These are phyloP conservation scores for Nemapogon koenigi DNA, from an alignment of 2,888 invertebrate species.

Conservation along the genomic window DNA sequence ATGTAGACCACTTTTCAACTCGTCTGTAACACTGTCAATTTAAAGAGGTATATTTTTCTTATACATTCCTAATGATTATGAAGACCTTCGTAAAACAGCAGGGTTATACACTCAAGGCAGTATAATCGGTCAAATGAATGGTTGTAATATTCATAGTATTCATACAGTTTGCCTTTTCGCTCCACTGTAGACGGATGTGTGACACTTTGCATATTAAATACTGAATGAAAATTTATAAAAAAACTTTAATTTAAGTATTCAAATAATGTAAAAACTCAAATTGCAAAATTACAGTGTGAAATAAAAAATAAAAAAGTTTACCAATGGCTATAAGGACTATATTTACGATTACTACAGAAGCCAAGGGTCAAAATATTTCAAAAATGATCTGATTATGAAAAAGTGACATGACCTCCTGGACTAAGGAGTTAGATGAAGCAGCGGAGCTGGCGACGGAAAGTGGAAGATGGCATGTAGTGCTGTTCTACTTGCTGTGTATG, in stretches of 20 bases:
- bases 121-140: neutral
- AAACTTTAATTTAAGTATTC: too few relatives aligned
- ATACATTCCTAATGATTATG: too few relatives aligned
- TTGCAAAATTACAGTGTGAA: neutral
- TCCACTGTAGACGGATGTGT: neutral
- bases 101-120: neutral
- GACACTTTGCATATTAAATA: neutral
- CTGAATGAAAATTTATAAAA: neutral
- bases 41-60: too few relatives aligned
- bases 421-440: slow-evolving; percentile 63
- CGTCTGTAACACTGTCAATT: too few relatives aligned
- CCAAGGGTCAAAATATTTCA: too few relatives aligned
- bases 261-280: neutral
- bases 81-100: too few relatives aligned
- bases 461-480: slow-evolving; percentile 69
- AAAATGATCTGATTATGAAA: too few relatives aligned
- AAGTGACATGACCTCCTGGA: slow-evolving; percentile 28
- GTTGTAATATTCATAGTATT: neutral
- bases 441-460: slow-evolving; percentile 66
- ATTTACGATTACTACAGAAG: too few relatives aligned
- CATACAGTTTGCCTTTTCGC: neutral
- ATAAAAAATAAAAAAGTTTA: slow-evolving; percentile 1
- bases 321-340: neutral
- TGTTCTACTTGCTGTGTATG: slow-evolving; percentile 69
- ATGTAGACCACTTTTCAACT: too few relatives aligned